Base-by-base conservation (phyloP, 2,113 vertebrate species). In the Deroptyus accipitrinus region DNA sequence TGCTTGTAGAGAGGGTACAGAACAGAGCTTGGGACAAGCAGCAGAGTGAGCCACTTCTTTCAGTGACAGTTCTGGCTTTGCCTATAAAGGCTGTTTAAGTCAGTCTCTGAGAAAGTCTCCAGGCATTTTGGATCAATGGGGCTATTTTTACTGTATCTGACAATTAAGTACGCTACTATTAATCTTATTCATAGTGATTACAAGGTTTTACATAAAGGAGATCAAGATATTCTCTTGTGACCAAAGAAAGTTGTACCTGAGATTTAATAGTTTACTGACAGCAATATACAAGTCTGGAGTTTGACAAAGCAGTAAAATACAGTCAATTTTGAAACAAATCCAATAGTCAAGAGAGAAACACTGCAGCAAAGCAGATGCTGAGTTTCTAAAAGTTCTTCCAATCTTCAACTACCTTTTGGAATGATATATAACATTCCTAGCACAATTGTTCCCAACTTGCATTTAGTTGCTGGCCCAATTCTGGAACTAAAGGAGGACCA, bases 371-470 rank as follows among this genome's bases (percentile, higher is more conserved):
- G 44, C 42, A 78, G 39, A 91, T 46, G 11, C 22, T 19, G 46
- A 85, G 37, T 46, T 90, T 67, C 68, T 70, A 62, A 77, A 91
- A 83, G n/a, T 69, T 66, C 28, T 77, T 96, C 66, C 31, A 75
- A 70, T 28, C 30, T 94, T 76, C 44, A 76, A 16, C 44, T 37
- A 7, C 33, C n/a, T 66, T 41, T 80, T 0, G 0, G n/a, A 44
- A 88, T 88, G 10, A 83, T 95, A 84, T 12, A 37, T 0, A 73
- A 51, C 33, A 57, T 4, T 33, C 19, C 46, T 51, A 75, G 15
- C 9, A 24, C 13, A 68, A 51, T 4, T 63, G 28, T 30, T 91
- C 39, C 51, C 51, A 78, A 59, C 11, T 78, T 66, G 39, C 74
- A 51, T 37, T 75, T 63, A 86, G 35, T 7, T 59, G n/a, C 49